Evolutionary conservation across 2,888 invertebrate genomes (phyloP).

Genomic region (Tinea pellionella): DNA sequence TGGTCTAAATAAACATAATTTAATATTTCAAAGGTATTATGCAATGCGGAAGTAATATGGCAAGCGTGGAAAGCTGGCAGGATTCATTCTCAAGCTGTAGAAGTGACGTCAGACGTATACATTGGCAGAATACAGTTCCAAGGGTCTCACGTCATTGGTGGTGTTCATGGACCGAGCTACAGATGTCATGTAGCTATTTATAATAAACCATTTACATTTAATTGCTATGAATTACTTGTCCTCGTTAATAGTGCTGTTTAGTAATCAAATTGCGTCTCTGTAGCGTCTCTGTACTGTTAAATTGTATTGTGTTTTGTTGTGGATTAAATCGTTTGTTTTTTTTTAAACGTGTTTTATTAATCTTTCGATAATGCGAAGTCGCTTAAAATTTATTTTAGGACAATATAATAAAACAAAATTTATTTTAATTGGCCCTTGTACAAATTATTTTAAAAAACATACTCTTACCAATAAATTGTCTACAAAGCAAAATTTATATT

Average conservation of each 20-base stretch:
- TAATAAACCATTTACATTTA: constrained; percentile 50
- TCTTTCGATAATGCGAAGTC: too few relatives aligned
- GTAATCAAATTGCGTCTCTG: neutral
- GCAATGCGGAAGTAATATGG: constrained; percentile 46
- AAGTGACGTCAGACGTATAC: constrained; percentile 30
- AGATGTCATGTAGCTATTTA: constrained; percentile 51
- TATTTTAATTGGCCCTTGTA: too few relatives aligned
- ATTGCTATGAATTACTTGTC: constrained; percentile 49
- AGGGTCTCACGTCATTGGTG: constrained; percentile 36
- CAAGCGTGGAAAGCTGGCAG: constrained; percentile 36
- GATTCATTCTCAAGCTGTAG: constrained; percentile 32
- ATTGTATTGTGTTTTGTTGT: neutral
- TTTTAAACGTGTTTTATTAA: neutral
- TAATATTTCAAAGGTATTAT: constrained; percentile 42
- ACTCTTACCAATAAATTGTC: too few relatives aligned
- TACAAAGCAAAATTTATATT: too few relatives aligned
- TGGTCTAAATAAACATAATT: too few relatives aligned
- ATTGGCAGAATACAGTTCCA: constrained; percentile 40
- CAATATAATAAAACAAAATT: too few relatives aligned
- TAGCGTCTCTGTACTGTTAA: neutral
- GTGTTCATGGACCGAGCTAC: constrained; percentile 37
- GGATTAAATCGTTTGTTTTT: neutral
- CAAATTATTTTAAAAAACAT: too few relatives aligned
- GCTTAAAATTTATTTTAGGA: too few relatives aligned
- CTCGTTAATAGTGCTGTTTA: constrained; percentile 25